Evolutionary conservation across 2,113 vertebrate genomes (phyloP).

Genomic region (Grammomys surdaster): DNA sequence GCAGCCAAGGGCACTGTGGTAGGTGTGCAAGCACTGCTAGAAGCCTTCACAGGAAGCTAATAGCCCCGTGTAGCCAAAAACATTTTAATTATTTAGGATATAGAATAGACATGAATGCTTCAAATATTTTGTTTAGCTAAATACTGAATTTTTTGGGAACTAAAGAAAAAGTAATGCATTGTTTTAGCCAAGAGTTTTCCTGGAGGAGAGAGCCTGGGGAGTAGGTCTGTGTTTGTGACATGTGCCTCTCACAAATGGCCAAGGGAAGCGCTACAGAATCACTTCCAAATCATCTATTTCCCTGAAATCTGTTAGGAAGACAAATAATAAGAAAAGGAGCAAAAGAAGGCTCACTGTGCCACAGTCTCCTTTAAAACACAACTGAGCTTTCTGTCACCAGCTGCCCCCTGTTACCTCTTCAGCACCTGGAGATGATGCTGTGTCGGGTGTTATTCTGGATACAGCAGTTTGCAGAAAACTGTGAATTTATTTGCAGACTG

Average conservation of each 20-base stretch:
- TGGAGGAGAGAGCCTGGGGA: neutral
- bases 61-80: neutral
- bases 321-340: neutral
- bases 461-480: conserved; percentile 79
- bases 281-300: conserved; percentile 15
- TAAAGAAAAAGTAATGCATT: neutral
- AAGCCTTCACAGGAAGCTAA: conserved; percentile 1
- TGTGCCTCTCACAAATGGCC: neutral
- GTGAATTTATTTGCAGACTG: conserved; percentile 74
- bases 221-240: neutral
- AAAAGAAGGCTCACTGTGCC: neutral
- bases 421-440: conserved; percentile 47
- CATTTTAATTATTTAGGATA: conserved; percentile 40
- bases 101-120: conserved; percentile 3
- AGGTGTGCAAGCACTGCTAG: neutral
- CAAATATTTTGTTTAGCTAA: conserved; percentile 44
- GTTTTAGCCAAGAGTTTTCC: neutral
- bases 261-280: conserved; percentile 39
- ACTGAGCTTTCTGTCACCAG: conserved; percentile 39
- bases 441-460: conserved; percentile 55
- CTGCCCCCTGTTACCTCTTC: conserved; percentile 1
- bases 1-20: neutral
- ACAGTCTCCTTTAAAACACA: conserved; percentile 25
- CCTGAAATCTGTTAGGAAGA: conserved; percentile 37
- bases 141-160: neutral